Evolutionary conservation across 2,888 invertebrate species (phyloP), one percentile per base, ranked within the genome.

Genomic region (Coenonympha arcania): DNA sequence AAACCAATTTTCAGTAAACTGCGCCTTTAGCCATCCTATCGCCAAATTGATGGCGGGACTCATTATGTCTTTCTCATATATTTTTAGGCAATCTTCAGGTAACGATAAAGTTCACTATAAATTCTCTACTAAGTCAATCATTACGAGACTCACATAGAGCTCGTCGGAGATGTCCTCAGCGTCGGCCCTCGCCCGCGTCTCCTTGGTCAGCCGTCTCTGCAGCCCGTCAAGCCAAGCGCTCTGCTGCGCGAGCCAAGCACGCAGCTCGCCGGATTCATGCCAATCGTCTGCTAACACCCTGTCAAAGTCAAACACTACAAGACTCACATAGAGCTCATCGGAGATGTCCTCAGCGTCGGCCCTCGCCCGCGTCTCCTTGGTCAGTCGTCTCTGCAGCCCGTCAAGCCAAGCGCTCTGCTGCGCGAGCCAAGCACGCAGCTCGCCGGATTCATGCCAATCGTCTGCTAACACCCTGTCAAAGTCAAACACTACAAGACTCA

Each of bases 311-410:
- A n/a, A n/a, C n/a, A n/a, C n/a, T n/a, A n/a, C n/a, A n/a, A n/a
- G n/a, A 15, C 74, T 62, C 36, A 79, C 81, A 62, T 95, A 95
- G 33, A 96, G 88, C 70, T 95, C 93, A 71, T 95, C 96, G 26
- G 95, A 93, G 58, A 95, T 92, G 82, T 96, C 96, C 84, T 97
- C 96, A 1, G 96, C 95, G 84, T 97, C 97, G 24, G 92, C 93
- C 53, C 91, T 91, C 69, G 87, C 88, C 64, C 90, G 88, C 2
- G 91, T 90, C 33, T 91, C 90, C 61, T 90, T 83, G 59, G 92
- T 90, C 61, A 96, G 87, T 56, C 93, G 90, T 50, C 92, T 92
- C 71, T 93, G 92, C 64, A 96, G 83, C 57, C 92, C 91, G 71
- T 93, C 93, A 65, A 95, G 86, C 90, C 95, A 95, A 11, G 92